Evolutionary conservation across 2,888 invertebrate species (phyloP).

Genomic region (Lasioglossum pauxillum): DNA sequence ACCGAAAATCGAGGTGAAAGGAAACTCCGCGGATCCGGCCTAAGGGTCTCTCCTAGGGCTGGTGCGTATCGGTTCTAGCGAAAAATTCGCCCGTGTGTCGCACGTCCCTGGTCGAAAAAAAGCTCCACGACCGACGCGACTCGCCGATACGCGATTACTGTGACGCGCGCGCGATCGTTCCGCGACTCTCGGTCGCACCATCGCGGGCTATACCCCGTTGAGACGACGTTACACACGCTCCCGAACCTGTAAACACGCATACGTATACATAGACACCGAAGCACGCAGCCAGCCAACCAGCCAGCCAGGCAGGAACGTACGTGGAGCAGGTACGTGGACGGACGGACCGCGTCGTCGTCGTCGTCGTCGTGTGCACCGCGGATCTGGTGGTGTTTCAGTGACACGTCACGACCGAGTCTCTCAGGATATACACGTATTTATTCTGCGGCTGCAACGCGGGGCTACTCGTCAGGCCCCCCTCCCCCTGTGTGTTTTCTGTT

Average conservation of each 20-base stretch:
- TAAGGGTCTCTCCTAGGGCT: constrained; percentile 77
- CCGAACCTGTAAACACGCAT: constrained; percentile 30
- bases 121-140: background rate
- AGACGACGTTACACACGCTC: background rate
- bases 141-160: background rate
- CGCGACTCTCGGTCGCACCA: background rate
- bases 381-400: background rate
- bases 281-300: background rate
- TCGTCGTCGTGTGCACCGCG: background rate
- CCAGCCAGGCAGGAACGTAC: background rate
- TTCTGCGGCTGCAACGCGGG: background rate
- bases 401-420: background rate
- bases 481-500: background rate
- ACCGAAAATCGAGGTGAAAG: constrained; percentile 77
- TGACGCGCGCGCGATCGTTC: background rate
- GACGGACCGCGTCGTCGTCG: background rate
- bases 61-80: constrained; percentile 70
- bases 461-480: background rate
- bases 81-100: constrained; percentile 31
- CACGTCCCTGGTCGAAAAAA: background rate
- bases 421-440: constrained; percentile 5
- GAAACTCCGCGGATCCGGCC: constrained; percentile 77
- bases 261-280: constrained; percentile 23
- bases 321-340: background rate
- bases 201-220: background rate